Evolutionary conservation across 1,140 invertebrate genomes (phyloP), one percentile per base, ranked within the genome.

Genomic region (Planococcus citri): DNA sequence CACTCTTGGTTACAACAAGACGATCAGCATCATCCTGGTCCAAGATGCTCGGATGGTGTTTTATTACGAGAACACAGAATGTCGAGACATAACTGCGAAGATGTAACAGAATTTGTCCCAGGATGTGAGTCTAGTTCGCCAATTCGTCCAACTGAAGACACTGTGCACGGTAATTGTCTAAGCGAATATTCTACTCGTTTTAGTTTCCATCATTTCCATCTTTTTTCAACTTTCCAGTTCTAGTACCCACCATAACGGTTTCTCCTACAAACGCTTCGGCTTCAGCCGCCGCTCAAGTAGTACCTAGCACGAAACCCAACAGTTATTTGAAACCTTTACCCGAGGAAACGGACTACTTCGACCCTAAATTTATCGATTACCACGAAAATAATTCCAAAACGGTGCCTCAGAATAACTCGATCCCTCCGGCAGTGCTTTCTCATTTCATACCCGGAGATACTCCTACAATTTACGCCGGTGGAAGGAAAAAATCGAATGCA

Each of bases 301-400:
- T 17, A 64, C 60, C 60, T 4, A 27, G 10, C 17, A 14, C 60
- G 3, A 64, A 64, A 64, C 60, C 60, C 3, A 64, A 64, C 60
- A 64, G 60, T 21, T 41, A 41, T 24, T 27, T 69, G 22, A 79
- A 82, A 58, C 85, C 87, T 4, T 79, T 84, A 9, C 84, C 86
- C 0, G 83, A 86, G 72, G 87, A 90, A 74, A 84, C 84, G 1
- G 88, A 91, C 73, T 90, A 90, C 74, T 86, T 89, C 73, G 90
- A 91, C 75, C 88, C 89, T 74, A 88, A 91, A 72, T 91, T 89
- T 77, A 80, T 88, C 1, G 89, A 91, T 75, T 88, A 88, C 61
- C 82, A 83, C 9, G 74, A 76, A 68, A 87, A 64, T 25, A 64
- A 64, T 25, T 24, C 60, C 1, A 24, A 25, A 27, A 4, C 60